Base-by-base conservation (phyloP, 1,140 invertebrate species). In the Scaptomyza hsui region DNA sequence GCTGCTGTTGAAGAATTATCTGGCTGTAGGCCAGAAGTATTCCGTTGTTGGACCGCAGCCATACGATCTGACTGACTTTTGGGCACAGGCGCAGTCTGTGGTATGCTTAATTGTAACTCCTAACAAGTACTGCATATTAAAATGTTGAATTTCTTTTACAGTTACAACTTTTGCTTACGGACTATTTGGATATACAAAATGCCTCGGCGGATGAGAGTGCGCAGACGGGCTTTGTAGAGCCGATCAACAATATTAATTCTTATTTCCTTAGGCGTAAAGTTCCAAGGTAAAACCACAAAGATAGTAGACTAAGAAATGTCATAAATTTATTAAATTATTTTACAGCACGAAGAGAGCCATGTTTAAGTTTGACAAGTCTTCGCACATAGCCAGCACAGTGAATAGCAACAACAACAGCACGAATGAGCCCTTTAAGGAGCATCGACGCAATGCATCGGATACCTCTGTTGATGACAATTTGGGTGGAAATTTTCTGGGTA, bases 61-160 rank as follows among this genome's bases (percentile, higher is more conserved):
- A 3, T 97, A 98, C 92, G 95, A 95, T 73, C 94, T 97, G 78
- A 94, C 94, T 12, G 95, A 97, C 91, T 96, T 97, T 74, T 98
- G 97, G 97, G 95, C 94, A 29, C 96, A 96, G 83, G 95, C 98
- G 18, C 97, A 98, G 91, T 94, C 94, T 81, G 96, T 97, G 72
- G 96, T 97, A 93, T 93, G 94, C 92, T 9, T 60, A 45, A 49
- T 59, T 65, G 47, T 15, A 26, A 19, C 9, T 7, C 12, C 7
- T 3, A 1, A 0, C 1, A 24, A 4, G 9, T 35, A 4, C 9
- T 45, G 5, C 13, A 21, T 10, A 26, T n/a, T 60, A 5, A 26
- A 12, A 13, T 3, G 4, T 29, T 10, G 0, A n/a, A 6, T 21
- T 19, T 37, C 32, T 18, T 15, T 92, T 93, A 13, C 81, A 97